Percentiles rank a stretch among this genome's conserved stretches.
phyloP scores from a whole-genome alignment of 2,113 vertebrate species.

The Chunga burmeisteri region DNA sequence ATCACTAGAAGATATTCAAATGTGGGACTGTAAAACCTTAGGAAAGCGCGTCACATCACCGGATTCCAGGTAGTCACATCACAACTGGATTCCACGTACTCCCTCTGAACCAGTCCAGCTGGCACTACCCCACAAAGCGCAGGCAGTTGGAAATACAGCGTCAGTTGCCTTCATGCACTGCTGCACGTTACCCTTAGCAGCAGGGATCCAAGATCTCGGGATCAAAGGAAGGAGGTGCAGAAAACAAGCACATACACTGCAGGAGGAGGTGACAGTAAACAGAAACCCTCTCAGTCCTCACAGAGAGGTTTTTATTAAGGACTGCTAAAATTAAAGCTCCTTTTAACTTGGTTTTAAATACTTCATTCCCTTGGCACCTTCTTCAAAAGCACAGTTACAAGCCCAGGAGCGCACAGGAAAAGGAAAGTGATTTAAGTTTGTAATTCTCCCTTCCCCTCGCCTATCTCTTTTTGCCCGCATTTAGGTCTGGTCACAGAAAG shows the following conservation, averaged over 20 bases:
- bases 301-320: slow-evolving; percentile 32
- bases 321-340: slow-evolving; percentile 33
- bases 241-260: slow-evolving; percentile 30
- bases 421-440: neutral
- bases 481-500: neutral
- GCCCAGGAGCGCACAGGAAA: slow-evolving; percentile 9
- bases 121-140: neutral
- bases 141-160: neutral
- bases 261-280: slow-evolving; percentile 54
- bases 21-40: neutral
- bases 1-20: neutral
- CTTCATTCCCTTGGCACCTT: slow-evolving; percentile 20
- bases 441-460: neutral
- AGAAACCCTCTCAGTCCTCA: slow-evolving; percentile 28
- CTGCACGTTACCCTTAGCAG: slow-evolving; percentile 5
- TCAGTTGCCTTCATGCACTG: neutral
- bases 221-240: slow-evolving; percentile 29
- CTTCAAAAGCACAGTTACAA: slow-evolving; percentile 41
- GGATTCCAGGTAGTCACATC: neutral
- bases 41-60: neutral
- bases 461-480: neutral
- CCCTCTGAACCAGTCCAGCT: neutral
- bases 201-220: neutral
- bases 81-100: neutral
- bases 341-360: slow-evolving; percentile 44